A percentile compares a stretch with the other conserved stretches of the same genome.
These are phyloP conservation scores for Diplazon laetatorius DNA, from an alignment of 2,888 invertebrate genomes.

Conservation along the genomic window DNA sequence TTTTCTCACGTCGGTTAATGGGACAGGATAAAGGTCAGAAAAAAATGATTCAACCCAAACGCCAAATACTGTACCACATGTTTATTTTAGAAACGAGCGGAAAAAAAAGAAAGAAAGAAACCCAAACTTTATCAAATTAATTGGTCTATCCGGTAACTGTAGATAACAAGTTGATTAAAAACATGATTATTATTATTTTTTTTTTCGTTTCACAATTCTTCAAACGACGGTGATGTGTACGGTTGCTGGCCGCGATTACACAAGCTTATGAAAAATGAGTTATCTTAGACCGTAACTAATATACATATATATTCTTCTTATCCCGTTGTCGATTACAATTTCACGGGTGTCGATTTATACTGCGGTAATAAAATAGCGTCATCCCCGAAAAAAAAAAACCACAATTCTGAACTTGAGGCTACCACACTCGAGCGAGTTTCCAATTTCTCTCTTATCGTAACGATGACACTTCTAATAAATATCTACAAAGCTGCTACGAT, in stretches of 20 bases:
- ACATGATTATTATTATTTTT: conserved; percentile 36
- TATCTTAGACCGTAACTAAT: conserved; percentile 57
- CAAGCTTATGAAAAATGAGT: conserved; percentile 41
- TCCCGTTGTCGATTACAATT: conserved; percentile 54
- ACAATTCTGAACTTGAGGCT: conserved; percentile 1
- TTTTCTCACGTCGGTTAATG: not conserved
- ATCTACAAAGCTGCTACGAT: conserved; percentile 69
- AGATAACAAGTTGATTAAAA: conserved; percentile 41
- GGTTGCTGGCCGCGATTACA: conserved; percentile 31
- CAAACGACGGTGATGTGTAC: conserved; percentile 2
- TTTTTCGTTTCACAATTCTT: conserved; percentile 17
- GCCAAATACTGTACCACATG: conserved; percentile 39
- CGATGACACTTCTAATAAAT: conserved; percentile 65
- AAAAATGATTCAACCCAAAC: not conserved
- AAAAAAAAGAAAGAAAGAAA: conserved; percentile 15
- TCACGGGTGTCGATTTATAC: conserved; percentile 46
- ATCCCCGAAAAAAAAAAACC: conserved; percentile 29
- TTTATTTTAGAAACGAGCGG: conserved; percentile 62
- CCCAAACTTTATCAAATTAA: conserved; percentile 49
- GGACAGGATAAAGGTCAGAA: not conserved
- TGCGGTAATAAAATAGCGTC: conserved; percentile 62
- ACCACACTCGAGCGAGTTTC: conserved; percentile 31
- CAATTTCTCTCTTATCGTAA: conserved; percentile 6
- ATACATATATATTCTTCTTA: conserved; percentile 11
- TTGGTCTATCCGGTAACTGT: conserved; percentile 28